Conservation (phyloP, 2,113 vertebrate genomes). For the Dromas ardeola region DNA sequence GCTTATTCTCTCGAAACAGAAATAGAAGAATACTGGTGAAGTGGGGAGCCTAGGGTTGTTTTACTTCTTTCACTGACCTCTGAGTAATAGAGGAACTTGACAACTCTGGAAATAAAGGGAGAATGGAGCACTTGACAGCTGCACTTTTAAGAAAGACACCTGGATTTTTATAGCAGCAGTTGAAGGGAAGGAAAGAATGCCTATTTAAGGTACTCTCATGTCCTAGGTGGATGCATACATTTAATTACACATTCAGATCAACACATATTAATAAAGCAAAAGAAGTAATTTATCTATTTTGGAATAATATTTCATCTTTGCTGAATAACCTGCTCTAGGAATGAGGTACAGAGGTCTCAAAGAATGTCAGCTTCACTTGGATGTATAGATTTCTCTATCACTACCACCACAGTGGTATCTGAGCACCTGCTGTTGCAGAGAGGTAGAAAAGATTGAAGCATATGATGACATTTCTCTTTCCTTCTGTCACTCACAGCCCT, state of each 20-base stretch:
- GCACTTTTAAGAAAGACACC: background rate
- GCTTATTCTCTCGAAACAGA: background rate
- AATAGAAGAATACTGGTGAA: background rate
- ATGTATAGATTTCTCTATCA: background rate
- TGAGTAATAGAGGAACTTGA: background rate
- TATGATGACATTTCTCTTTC: constrained; percentile 1
- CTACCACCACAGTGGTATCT: background rate
- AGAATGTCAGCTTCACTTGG: background rate
- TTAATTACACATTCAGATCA: background rate
- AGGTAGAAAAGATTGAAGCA: background rate
- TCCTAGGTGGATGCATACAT: background rate
- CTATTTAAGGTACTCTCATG: fast-evolving
- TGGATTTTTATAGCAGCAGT: background rate
- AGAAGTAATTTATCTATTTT: background rate
- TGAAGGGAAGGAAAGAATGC: background rate
- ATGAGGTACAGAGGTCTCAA: background rate
- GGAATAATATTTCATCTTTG: background rate
- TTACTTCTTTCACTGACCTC: background rate
- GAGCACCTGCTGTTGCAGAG: background rate
- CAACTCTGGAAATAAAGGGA: background rate
- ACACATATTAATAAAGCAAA: background rate
- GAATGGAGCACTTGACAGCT: background rate
- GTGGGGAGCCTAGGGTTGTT: background rate
- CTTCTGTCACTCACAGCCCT: background rate
- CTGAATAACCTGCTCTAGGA: background rate